Evolutionary conservation across 1,140 invertebrate species (phyloP).

Genomic region (Uloborus diversus): DNA sequence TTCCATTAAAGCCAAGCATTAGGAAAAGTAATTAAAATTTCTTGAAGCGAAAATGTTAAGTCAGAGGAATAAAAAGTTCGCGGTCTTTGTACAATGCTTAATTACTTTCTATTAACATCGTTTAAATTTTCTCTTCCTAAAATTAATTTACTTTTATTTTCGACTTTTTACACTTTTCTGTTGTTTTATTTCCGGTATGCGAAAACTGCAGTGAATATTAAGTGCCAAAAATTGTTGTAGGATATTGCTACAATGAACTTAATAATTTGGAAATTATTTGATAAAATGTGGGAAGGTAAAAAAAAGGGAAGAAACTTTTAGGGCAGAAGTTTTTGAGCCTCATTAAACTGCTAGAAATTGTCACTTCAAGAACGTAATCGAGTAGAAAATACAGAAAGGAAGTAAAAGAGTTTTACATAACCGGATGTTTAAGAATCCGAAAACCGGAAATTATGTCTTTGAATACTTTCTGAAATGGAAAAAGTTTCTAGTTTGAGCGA

Average conservation of each 20-base stretch:
- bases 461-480: too few relatives aligned
- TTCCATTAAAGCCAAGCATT: constrained; percentile 35
- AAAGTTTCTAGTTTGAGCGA: too few relatives aligned
- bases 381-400: constrained; percentile 35
- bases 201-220: constrained; percentile 13
- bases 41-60: constrained; percentile 45
- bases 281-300: background rate
- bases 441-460: constrained; percentile 51
- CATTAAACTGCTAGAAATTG: constrained; percentile 45
- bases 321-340: background rate
- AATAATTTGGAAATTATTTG: constrained; percentile 22
- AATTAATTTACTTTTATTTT: background rate
- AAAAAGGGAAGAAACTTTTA: constrained; percentile 11
- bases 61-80: constrained; percentile 24
- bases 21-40: constrained; percentile 51
- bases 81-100: constrained; percentile 25
- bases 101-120: constrained; percentile 51
- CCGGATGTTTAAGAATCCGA: constrained; percentile 36
- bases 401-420: constrained; percentile 28
- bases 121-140: constrained; percentile 38
- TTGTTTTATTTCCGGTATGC: constrained; percentile 3
- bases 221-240: constrained; percentile 21
- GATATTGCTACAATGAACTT: constrained; percentile 18
- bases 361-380: constrained; percentile 32
- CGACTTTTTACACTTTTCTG: background rate